Percentiles rank a stretch among this genome's conserved stretches.
Conservation (phyloP, 2,888 invertebrate genomes). For the Coelinius sp. region DNA sequence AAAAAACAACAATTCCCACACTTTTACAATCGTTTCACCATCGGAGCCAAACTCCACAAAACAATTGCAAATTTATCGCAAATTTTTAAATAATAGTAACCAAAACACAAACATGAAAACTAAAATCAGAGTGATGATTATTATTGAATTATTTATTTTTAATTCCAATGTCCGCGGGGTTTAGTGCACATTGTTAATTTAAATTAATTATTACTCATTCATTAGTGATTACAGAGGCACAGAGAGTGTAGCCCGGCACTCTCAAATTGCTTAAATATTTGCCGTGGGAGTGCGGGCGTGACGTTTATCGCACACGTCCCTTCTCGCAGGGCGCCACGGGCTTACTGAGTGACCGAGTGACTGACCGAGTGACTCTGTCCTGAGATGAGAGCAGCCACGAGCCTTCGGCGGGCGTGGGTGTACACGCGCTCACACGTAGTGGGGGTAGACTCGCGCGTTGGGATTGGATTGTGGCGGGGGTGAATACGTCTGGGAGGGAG, state of each 20-base stretch:
- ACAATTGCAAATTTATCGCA: neutral
- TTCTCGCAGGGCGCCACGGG: constrained; percentile 66
- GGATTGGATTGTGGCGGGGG: constrained; percentile 54
- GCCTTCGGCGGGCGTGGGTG: constrained; percentile 62
- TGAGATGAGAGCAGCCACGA: constrained; percentile 50
- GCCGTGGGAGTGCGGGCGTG: constrained; percentile 29
- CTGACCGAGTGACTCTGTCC: constrained; percentile 59
- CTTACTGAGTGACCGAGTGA: constrained; percentile 67
- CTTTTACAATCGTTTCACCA: neutral
- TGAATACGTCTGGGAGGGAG: constrained; percentile 50
- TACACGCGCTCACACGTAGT: constrained; percentile 57
- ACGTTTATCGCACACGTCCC: constrained; percentile 50
- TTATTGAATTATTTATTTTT: neutral
- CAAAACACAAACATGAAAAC: constrained; percentile 1
- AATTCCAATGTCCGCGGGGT: neutral
- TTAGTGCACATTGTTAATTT: constrained; percentile 21
- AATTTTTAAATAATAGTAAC: neutral
- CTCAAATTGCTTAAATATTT: constrained; percentile 27
- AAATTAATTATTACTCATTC: neutral
- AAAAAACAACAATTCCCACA: neutral
- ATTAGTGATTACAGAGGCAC: neutral
- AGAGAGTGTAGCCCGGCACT: constrained; percentile 30
- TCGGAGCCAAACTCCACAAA: neutral
- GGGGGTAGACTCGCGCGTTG: constrained; percentile 41
- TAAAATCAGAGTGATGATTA: neutral